These are phyloP conservation scores for Lepidonotus clava DNA, from an alignment of 2,888 invertebrate genomes.

Conservation along the genomic window DNA sequence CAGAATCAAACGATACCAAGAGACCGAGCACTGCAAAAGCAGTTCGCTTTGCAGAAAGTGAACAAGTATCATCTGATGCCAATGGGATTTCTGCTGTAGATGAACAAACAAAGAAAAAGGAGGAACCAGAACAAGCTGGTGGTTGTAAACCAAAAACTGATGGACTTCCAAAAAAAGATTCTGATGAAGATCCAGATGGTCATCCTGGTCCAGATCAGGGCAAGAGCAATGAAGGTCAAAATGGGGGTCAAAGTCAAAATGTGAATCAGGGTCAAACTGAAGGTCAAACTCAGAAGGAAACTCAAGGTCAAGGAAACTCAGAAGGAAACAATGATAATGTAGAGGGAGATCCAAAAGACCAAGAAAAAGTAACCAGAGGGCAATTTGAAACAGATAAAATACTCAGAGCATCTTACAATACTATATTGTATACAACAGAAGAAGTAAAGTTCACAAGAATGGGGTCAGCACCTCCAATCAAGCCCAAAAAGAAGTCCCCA, in stretches of 20 bases:
- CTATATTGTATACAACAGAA: background rate
- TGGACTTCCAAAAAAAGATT: background rate
- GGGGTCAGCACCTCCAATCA: background rate
- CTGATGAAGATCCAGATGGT: slow-evolving; percentile 30
- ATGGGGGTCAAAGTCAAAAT: background rate
- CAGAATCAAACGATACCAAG: background rate
- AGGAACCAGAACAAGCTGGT: background rate
- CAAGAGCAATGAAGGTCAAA: background rate
- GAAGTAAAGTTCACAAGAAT: background rate
- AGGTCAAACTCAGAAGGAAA: background rate
- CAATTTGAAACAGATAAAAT: background rate
- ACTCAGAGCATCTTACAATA: background rate
- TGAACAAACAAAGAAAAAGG: background rate
- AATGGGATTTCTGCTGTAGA: background rate
- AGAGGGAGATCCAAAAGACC: background rate
- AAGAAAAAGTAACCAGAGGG: background rate
- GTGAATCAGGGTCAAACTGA: background rate
- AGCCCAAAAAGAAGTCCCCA: background rate
- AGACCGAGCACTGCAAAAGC: slow-evolving; percentile 35
- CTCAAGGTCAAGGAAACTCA: too few species aligned
- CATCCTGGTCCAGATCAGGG: background rate
- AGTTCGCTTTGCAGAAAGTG: slow-evolving; percentile 45
- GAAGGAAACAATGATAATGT: background rate
- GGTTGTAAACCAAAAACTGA: slow-evolving; percentile 12
- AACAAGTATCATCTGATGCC: background rate